Conservation (phyloP, 30 jellyfish, hydroid and myxozoan genomes). For the Catostylus mosaicus region DNA sequence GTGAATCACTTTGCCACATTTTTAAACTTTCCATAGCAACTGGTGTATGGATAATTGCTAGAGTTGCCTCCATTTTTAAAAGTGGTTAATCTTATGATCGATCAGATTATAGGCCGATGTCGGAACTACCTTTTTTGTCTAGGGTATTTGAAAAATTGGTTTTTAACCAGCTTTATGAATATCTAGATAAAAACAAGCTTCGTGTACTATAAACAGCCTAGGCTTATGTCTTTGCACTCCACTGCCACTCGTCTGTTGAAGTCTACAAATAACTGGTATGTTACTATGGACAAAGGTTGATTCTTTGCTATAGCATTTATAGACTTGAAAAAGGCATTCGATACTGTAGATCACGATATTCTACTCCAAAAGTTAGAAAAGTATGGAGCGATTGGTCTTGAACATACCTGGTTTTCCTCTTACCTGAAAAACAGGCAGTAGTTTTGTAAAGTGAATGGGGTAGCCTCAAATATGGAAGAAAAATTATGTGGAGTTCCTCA, state of each 20-base stretch:
- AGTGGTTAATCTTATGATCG: conserved; percentile 1
- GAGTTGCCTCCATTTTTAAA: neutral
- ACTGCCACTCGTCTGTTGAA: neutral
- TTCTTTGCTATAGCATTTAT: neutral
- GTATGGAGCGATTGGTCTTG: conserved; percentile 2
- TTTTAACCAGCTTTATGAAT: conserved; percentile 9
- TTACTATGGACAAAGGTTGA: conserved; percentile 13
- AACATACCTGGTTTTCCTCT: conserved; percentile 3
- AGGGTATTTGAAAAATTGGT: conserved; percentile 32
- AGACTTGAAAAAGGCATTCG: no score
- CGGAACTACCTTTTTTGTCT: conserved; percentile 28
- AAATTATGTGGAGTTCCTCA: conserved; percentile 22
- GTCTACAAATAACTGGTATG: conserved; percentile 18
- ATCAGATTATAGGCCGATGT: conserved; percentile 23
- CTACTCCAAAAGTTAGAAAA: neutral
- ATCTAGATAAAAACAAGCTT: conserved; percentile 12
- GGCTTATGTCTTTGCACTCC: conserved; percentile 21
- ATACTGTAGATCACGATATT: no score
- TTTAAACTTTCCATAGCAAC: conserved; percentile 5
- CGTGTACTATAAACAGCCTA: neutral
- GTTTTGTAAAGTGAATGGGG: neutral
- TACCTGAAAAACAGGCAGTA: conserved; percentile 6
- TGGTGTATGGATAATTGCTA: conserved; percentile 13
- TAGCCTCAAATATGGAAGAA: neutral
- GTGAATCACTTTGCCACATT: conserved; percentile 13